A percentile compares a stretch with the other conserved stretches of the same genome.
Evolutionary conservation across 2,797 vertebrate genomes (phyloP).

Genomic region (Takifugu rubripes): DNA sequence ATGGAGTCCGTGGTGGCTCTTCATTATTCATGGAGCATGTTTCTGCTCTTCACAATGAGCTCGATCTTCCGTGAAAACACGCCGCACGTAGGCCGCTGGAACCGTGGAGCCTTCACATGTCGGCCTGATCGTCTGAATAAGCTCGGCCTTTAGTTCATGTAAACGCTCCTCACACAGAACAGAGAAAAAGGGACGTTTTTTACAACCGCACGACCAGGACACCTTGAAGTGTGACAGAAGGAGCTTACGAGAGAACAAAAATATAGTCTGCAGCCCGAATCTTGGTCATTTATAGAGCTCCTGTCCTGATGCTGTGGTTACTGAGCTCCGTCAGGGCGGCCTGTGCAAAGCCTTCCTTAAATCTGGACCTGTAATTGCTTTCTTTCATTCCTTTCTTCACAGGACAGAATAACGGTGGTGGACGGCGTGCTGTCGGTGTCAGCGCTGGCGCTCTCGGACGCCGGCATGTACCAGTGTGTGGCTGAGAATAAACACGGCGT

Average conservation of each 20-base stretch:
- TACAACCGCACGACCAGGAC: background rate
- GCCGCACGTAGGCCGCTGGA: slow-evolving; percentile 14
- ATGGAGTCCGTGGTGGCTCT: slow-evolving; percentile 61
- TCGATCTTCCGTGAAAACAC: slow-evolving; percentile 67
- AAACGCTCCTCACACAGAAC: background rate
- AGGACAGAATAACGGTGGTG: slow-evolving; percentile 91
- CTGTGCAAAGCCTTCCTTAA: slow-evolving; percentile 40
- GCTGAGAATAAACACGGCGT: slow-evolving; percentile 95
- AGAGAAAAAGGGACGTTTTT: background rate
- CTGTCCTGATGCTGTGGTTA: slow-evolving; percentile 24
- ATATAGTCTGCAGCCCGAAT: slow-evolving; percentile 21
- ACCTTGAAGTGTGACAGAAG: slow-evolving; percentile 5
- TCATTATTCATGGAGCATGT: slow-evolving; percentile 72
- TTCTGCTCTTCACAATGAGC: slow-evolving; percentile 63
- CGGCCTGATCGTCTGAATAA: too few relatives aligned
- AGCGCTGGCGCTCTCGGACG: slow-evolving; percentile 86
- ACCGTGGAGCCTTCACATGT: too few relatives aligned
- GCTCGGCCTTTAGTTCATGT: too few relatives aligned
- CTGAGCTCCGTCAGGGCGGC: slow-evolving; percentile 26
- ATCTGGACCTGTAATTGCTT: slow-evolving; percentile 47
- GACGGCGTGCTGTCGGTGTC: slow-evolving; percentile 87
- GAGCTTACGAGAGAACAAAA: slow-evolving; percentile 17
- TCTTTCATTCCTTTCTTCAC: slow-evolving; percentile 52
- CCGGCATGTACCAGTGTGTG: slow-evolving; percentile 94
- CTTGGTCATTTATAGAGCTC: slow-evolving; percentile 25